Base-by-base conservation (phyloP, 2,113 vertebrate species). In the Falco punctatus region DNA sequence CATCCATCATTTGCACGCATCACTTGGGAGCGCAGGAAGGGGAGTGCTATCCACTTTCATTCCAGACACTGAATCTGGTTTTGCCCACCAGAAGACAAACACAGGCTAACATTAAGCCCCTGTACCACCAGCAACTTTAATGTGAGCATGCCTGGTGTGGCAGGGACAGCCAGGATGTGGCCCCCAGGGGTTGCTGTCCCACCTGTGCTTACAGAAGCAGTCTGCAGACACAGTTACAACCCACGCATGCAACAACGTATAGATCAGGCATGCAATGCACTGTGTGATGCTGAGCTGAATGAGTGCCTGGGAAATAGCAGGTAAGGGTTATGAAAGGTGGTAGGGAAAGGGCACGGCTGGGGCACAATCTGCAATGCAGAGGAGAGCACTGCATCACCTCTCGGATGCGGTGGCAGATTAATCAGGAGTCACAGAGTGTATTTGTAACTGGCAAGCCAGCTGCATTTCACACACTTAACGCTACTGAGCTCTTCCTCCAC, bases 301-400 rank as follows among this genome's bases (percentile, higher is more conserved):
- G 15, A 13, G 73, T 40, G 74, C 79, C 75, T 57, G 82, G 81
- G 77, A 94, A 81, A 74, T 7, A 21, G n/a, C 77, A 69, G 61
- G 61, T 71, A 55, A 51, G 84, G 83, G 73, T 52, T 96, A 46
- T 15, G 77, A 74, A 27, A 84, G 70, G 84, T 85, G 77, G 1
- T 72, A 57, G 61, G 87, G 91, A 92, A 72, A 95, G 94, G 94
- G 89, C 96, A 94, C 6, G 19, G 92, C 75, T 3, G 88, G 92
- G 92, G 94, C 91, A 87, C 87, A 65, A 91, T 94, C 94, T 96
- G 94, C 95, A 96, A 95, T 97, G 96, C 96, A 96, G 95, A 96
- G 91, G 70, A 95, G 91, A 96, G 90, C 84, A 49, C 94, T 93
- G 93, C 95, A 94, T 87, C 91, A 40, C 95, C 93, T 96, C 91